Conservation (phyloP, 1,140 invertebrate genomes). For the Micrasema longulum region DNA sequence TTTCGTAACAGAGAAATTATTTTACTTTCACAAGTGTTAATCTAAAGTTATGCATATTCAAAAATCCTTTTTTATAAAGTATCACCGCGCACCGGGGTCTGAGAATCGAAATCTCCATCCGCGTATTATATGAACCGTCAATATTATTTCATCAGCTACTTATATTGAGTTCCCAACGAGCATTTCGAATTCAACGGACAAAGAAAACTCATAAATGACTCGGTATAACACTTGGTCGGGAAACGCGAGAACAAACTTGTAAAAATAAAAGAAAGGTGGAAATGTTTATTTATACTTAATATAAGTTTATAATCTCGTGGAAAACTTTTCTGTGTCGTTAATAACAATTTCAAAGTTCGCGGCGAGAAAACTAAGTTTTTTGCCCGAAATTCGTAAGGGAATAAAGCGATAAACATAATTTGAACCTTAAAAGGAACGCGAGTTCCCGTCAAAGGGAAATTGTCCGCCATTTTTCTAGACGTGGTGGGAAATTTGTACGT, state of each 20-base stretch:
- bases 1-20: too few relatives aligned
- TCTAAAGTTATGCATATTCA: too few relatives aligned
- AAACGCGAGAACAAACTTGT: conserved; percentile 2
- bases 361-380: conserved; percentile 52
- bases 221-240: conserved; percentile 1
- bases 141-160: too few relatives aligned
- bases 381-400: conserved; percentile 52
- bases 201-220: neutral
- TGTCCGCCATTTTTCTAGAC: conserved; percentile 51
- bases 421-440: conserved; percentile 53
- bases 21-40: too few relatives aligned
- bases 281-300: conserved; percentile 33
- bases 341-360: conserved; percentile 45
- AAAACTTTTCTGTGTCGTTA: conserved; percentile 41
- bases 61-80: too few relatives aligned
- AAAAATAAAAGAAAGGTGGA: conserved; percentile 14
- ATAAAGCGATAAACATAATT: conserved; percentile 55
- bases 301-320: conserved; percentile 27
- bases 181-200: too few relatives aligned
- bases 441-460: conserved; percentile 51
- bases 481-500: conserved; percentile 50
- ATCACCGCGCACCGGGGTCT: too few relatives aligned
- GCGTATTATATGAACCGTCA: too few relatives aligned
- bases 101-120: too few relatives aligned
- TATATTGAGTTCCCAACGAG: too few relatives aligned